These are phyloP conservation scores for Pelobates cultripes DNA, from an alignment of 2,797 vertebrate genomes.

Conservation along the genomic window DNA sequence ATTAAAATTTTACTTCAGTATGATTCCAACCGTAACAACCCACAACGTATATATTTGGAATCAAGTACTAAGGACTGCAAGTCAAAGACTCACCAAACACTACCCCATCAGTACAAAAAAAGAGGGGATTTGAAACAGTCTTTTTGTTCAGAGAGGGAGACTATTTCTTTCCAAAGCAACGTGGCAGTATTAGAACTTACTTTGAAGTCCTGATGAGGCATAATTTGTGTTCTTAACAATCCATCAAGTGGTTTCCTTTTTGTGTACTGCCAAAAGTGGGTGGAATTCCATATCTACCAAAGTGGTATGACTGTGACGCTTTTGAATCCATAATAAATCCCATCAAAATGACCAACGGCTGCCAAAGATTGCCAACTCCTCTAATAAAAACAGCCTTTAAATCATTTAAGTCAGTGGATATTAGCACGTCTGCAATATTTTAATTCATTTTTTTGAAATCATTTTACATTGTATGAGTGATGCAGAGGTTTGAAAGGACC, in stretches of 20 bases:
- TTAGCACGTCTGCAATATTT: too few relatives aligned
- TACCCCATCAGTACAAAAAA: constrained; percentile 13
- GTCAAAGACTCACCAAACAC: constrained; percentile 11
- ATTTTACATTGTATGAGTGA: too few relatives aligned
- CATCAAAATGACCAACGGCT: constrained; percentile 5
- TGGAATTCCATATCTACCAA: constrained; percentile 3
- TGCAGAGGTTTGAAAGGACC: too few relatives aligned
- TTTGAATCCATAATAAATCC: neutral
- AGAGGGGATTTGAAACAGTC: constrained; percentile 24
- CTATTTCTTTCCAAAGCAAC: constrained; percentile 28
- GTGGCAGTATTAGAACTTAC: constrained; percentile 28
- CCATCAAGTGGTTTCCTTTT: constrained; percentile 29
- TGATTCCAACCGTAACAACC: constrained; percentile 6
- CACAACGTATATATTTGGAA: constrained; percentile 10
- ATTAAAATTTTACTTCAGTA: constrained; percentile 33
- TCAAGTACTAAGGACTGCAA: constrained; percentile 10
- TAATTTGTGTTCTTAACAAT: constrained; percentile 28
- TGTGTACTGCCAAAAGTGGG: constrained; percentile 5
- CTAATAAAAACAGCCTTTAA: neutral
- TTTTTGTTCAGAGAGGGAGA: constrained; percentile 4
- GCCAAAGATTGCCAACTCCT: neutral
- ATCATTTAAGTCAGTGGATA: too few relatives aligned
- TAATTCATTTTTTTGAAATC: too few relatives aligned
- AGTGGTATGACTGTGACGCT: constrained; percentile 2
- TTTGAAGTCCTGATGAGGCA: constrained; percentile 12